phyloP scores from a whole-genome alignment of 2,888 invertebrate genomes.

The Antheraea assamensis region DNA sequence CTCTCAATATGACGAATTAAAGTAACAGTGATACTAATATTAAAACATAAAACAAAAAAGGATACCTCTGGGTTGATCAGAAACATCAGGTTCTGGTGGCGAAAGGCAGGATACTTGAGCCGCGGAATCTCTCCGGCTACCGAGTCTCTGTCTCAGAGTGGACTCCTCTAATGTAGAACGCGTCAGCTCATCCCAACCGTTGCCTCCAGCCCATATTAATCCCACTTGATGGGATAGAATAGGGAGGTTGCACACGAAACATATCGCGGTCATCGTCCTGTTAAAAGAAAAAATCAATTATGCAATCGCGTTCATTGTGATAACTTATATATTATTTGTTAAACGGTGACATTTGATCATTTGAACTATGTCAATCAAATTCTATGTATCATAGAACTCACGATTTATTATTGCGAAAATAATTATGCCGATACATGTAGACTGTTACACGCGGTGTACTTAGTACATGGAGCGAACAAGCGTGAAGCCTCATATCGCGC shows the following conservation, averaged over 20 bases:
- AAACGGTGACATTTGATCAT: neutral
- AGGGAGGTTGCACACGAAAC: constrained; percentile 98
- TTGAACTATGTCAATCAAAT: neutral
- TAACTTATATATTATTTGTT: neutral
- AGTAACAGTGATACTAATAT: neutral
- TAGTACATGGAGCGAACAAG: constrained; percentile 52
- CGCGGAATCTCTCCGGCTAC: constrained; percentile 94
- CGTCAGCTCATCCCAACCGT: constrained; percentile 96
- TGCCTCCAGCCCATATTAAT: constrained; percentile 96
- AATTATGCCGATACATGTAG: constrained; percentile 61
- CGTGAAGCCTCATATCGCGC: constrained; percentile 65
- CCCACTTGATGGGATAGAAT: constrained; percentile 97
- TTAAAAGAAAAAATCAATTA: constrained; percentile 49
- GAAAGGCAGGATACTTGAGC: constrained; percentile 93
- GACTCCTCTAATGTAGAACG: constrained; percentile 92
- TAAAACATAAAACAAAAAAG: neutral
- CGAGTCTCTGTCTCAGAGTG: constrained; percentile 91
- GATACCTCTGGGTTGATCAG: constrained; percentile 75
- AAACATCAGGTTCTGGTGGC: constrained; percentile 91
- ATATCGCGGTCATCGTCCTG: constrained; percentile 97
- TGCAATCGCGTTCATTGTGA: constrained; percentile 21
- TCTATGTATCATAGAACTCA: constrained; percentile 41
- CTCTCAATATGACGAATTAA: neutral
- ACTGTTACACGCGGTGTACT: constrained; percentile 41
- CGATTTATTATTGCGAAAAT: constrained; percentile 76